phyloP scores from a whole-genome alignment of 2,797 vertebrate genomes.

The Eidolon dupreanum region DNA sequence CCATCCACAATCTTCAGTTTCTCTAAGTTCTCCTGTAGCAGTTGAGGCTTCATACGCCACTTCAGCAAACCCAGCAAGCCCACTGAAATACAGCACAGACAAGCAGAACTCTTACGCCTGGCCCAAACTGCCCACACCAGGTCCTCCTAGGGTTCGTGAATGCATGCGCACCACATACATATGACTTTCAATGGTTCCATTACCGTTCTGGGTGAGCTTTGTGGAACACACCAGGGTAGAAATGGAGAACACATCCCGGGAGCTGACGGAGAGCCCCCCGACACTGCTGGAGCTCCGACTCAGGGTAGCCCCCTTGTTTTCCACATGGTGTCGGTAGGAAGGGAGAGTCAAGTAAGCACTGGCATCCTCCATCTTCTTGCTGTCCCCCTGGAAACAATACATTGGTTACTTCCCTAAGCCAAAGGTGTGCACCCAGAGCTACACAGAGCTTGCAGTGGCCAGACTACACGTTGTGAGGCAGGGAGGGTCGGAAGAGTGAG shows the following conservation, averaged over 20 bases:
- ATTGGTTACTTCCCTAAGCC: not conserved
- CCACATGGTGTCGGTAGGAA: constrained; percentile 89
- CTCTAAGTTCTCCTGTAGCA: constrained; percentile 95
- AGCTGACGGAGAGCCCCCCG: constrained; percentile 94
- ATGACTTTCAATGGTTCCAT: not conserved
- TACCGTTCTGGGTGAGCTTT: constrained; percentile 98
- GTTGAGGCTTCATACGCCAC: constrained; percentile 95
- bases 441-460: not conserved
- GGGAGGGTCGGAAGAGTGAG: not conserved
- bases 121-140: not conserved
- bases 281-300: constrained; percentile 90
- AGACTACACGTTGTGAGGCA: not conserved
- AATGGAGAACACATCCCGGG: constrained; percentile 94
- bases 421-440: not conserved
- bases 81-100: constrained; percentile 85
- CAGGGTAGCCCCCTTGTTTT: constrained; percentile 87
- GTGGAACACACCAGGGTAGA: constrained; percentile 97
- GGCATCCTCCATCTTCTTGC: constrained; percentile 98
- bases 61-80: constrained; percentile 95
- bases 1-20: constrained; percentile 97
- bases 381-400: constrained; percentile 91
- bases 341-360: constrained; percentile 91
- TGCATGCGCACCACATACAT: rapidly evolving
- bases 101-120: not conserved
- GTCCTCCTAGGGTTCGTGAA: too few relatives aligned